These are phyloP conservation scores for Rhogogaster chlorosoma DNA, from an alignment of 2,888 invertebrate species.

Conservation along the genomic window DNA sequence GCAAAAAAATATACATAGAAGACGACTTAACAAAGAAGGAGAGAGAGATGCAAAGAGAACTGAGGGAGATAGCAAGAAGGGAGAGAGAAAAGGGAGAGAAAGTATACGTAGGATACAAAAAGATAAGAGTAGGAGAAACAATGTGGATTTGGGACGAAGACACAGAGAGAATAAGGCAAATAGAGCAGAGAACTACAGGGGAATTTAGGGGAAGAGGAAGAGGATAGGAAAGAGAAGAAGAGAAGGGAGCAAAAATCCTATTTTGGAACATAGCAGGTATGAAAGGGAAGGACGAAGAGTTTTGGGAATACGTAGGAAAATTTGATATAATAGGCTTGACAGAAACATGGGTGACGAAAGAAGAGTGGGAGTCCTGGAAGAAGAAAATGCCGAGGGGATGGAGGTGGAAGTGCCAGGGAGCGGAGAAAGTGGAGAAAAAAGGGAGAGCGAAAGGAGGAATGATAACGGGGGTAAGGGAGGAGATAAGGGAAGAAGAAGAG, in stretches of 20 bases:
- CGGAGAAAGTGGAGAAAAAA: not conserved
- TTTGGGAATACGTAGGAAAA: not conserved
- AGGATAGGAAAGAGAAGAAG: too few species aligned
- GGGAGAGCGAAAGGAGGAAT: constrained; percentile 35
- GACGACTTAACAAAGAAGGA: not conserved
- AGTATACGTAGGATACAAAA: not conserved
- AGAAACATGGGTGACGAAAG: constrained; percentile 6
- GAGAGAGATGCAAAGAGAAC: not conserved
- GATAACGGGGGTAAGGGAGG: too few species aligned
- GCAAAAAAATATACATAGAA: not conserved
- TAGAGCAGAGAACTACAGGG: too few species aligned
- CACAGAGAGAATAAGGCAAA: too few species aligned
- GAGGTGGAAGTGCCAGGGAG: not conserved
- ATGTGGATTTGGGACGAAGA: not conserved
- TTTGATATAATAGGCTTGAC: not conserved
- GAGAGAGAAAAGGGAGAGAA: not conserved
- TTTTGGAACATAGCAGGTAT: too few species aligned
- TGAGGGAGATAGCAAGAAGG: not conserved
- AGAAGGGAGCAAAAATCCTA: too few species aligned
- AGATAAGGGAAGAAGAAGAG: not conserved
- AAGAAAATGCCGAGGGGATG: not conserved
- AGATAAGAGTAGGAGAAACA: not conserved
- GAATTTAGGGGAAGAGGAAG: too few species aligned
- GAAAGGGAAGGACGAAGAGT: not conserved
- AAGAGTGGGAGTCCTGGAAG: not conserved